Evolutionary conservation across 2,113 vertebrate species (phyloP).

Genomic region (Furnarius figulus): DNA sequence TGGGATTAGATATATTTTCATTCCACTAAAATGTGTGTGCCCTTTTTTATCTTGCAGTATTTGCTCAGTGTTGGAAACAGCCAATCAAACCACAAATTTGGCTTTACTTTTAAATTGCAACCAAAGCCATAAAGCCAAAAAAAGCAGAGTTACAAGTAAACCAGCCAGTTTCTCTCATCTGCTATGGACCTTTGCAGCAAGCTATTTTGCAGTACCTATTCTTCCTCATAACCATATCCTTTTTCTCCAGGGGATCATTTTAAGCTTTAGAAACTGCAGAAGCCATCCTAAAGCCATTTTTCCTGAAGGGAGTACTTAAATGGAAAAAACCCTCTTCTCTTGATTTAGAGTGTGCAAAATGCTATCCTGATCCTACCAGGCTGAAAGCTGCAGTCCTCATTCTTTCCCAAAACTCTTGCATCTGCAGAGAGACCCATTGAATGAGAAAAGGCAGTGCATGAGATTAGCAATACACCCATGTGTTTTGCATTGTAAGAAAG

Average conservation of each 20-base stretch:
- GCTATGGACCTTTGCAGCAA: slow-evolving; percentile 12
- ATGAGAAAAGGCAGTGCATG: neutral
- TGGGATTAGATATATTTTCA: neutral
- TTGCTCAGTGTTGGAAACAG: neutral
- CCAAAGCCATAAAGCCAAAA: neutral
- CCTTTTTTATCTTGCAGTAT: neutral
- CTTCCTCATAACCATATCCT: slow-evolving; percentile 26
- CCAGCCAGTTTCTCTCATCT: neutral
- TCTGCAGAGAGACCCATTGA: neutral
- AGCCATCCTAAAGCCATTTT: slow-evolving; percentile 39
- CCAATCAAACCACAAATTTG: neutral
- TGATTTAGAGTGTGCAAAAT: slow-evolving; percentile 45
- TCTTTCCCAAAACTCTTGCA: slow-evolving; percentile 24
- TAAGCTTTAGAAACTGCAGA: slow-evolving; percentile 40
- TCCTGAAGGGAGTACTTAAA: slow-evolving; percentile 40
- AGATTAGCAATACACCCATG: neutral
- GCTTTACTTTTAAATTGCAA: neutral
- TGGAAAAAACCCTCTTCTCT: slow-evolving; percentile 9
- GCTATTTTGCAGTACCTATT: slow-evolving; percentile 18
- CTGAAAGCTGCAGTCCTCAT: slow-evolving; percentile 10
- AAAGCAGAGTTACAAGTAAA: neutral
- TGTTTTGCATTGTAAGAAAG: slow-evolving; percentile 23
- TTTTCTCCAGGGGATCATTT: slow-evolving; percentile 28
- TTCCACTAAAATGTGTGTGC: neutral
- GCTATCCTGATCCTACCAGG: slow-evolving; percentile 9